phyloP scores from a whole-genome alignment of 2,888 invertebrate genomes.

The Schizotus pectinicornis region DNA sequence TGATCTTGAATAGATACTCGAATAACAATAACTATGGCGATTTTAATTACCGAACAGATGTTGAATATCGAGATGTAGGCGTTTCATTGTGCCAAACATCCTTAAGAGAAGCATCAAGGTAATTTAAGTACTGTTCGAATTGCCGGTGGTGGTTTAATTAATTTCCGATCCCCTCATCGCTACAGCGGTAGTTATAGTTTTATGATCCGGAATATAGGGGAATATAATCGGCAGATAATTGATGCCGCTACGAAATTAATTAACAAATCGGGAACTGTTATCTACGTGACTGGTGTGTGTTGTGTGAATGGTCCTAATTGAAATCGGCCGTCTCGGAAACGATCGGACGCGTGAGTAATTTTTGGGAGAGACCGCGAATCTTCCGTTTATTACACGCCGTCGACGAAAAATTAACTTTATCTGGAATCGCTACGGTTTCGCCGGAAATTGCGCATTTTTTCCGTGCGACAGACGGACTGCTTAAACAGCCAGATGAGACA shows the following conservation, averaged over 20 bases:
- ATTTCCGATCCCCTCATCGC: conserved; percentile 8
- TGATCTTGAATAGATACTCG: conserved; percentile 39
- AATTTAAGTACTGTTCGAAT: conserved; percentile 15
- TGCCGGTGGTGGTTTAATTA: conserved; percentile 16
- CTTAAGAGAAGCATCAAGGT: conserved; percentile 24
- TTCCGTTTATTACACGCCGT: conserved; percentile 35
- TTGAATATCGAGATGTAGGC: conserved; percentile 39
- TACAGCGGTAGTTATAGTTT: background rate
- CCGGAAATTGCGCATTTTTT: conserved; percentile 42
- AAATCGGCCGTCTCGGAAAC: background rate
- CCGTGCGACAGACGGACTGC: conserved; percentile 26
- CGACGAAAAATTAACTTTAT: conserved; percentile 40
- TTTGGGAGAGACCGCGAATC: conserved; percentile 23
- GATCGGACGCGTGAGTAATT: conserved; percentile 37
- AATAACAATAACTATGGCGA: conserved; percentile 39
- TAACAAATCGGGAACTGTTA: too few species aligned
- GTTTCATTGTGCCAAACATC: conserved; percentile 41
- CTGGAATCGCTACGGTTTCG: conserved; percentile 33
- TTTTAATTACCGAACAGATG: conserved; percentile 43
- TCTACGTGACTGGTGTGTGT: too few species aligned
- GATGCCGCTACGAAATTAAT: background rate
- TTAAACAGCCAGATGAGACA: conserved; percentile 35
- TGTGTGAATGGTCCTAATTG: too few species aligned
- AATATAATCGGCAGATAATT: background rate
- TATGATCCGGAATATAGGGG: background rate